Percentiles rank a stretch among this genome's conserved stretches.
These are phyloP conservation scores for Podotricha telesiphe DNA, from an alignment of 2,888 invertebrate genomes.

Conservation along the genomic window DNA sequence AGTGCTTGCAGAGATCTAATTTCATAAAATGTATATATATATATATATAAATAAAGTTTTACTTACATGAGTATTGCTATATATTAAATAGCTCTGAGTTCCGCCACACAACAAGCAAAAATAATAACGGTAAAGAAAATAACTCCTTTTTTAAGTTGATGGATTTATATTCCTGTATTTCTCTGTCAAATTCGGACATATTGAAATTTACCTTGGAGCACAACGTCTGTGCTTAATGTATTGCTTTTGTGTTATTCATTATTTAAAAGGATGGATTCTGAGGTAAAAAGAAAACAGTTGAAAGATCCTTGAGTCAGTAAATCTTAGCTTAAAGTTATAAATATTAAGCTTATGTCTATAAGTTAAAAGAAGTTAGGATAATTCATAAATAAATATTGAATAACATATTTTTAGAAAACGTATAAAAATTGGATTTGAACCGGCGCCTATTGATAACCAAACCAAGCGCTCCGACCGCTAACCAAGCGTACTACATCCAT, in stretches of 20 bases:
- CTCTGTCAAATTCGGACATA: constrained; percentile 10
- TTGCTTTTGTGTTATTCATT: constrained; percentile 21
- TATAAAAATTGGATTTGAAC: too few species aligned
- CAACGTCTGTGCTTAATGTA: constrained; percentile 12
- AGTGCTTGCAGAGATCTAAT: too few species aligned
- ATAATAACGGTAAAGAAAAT: neutral
- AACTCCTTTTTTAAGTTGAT: constrained; percentile 3
- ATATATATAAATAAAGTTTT: too few species aligned
- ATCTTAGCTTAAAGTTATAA: too few species aligned
- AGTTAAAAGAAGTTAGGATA: too few species aligned
- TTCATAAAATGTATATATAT: too few species aligned
- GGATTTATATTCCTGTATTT: constrained; percentile 5
- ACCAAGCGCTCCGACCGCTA: too few species aligned
- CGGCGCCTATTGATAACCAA: too few species aligned
- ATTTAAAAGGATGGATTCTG: constrained; percentile 4
- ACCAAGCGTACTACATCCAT: too few species aligned
- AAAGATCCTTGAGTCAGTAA: neutral
- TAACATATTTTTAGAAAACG: too few species aligned
- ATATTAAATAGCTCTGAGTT: neutral
- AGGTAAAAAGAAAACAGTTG: neutral
- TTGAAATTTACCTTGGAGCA: constrained; percentile 4
- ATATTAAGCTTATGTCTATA: neutral
- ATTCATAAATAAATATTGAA: too few species aligned
- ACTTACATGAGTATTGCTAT: too few species aligned
- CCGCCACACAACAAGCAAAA: neutral